Base-by-base conservation (phyloP, 2,113 vertebrate genomes). In the Rhinopithecus roxellana region DNA sequence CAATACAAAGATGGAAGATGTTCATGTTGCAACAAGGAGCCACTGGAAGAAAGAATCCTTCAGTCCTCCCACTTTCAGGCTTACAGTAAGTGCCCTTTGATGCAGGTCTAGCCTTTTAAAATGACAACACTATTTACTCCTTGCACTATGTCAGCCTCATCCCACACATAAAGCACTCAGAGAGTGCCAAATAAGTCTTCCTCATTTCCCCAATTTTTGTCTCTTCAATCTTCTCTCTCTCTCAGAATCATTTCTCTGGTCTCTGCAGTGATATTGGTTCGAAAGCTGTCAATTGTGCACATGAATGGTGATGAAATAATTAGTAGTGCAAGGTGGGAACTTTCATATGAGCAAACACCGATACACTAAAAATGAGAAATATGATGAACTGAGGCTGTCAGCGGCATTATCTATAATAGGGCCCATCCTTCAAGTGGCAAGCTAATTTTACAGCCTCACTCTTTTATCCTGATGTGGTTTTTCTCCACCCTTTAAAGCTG, bases 61-160 rank as follows among this genome's bases (percentile, higher is more conserved):
- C 80, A 50, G 57, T 38, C 87, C 81, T 85, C 93, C 7, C 70
- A 30, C 91, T 95, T 82, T 83, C 48, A 25, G 91, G 94, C 77
- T 1, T 79, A 69, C 79, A 97, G 50, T 0, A 40, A 93, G 35
- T 77, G 79, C 45, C 95, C 89, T 3, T 96, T 79, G 92, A 90
- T 57, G 52, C 10, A 79, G 82, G 81, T 18, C 93, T 1, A 91
- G 89, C 55, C 82, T 97, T 93, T 86, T 35, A 48, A 97, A 97
- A 70, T 75, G 95, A 83, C 48, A 20, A 52, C 50, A 50, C 50
- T 83, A 48, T 91, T 96, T 78, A 57, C 30, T 61, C 45, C 23
- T 35, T 10, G 48, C 18, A 12, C 50, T n/a, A 8, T 64, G 22
- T 16, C 59, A 59, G 92, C 83, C 83, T 40, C n/a, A 43, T 11